Evolutionary conservation across 2,797 vertebrate species (phyloP), one percentile per base, ranked within the genome.

Genomic region (Pterois miles): DNA sequence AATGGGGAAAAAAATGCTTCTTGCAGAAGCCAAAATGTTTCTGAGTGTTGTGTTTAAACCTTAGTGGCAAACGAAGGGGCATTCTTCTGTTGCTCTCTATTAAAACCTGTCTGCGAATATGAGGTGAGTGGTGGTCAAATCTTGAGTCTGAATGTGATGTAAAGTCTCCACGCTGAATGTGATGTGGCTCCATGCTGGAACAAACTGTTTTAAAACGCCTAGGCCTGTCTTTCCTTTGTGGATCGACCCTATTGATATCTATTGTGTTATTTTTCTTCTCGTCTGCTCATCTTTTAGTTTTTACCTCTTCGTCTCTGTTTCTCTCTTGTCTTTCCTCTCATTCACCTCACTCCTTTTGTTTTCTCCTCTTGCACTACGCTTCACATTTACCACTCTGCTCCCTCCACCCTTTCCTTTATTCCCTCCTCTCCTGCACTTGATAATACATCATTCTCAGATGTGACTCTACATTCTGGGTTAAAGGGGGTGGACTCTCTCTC

Each of bases 401-500:
- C 56, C n/a, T 65, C 80, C 68, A 3, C 65, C 65, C 63, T 50
- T 77, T 68, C 36, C 50, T 81, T 78, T 79, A 81, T 84, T 80
- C 65, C 78, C 65, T 75, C n/a, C 62, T 79, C 64, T 75, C 71
- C 65, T 75, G 58, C 73, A 65, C 82, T 84, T 83, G 57, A 81
- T 79, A 76, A 85, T 74, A 77, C 72, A 86, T 85, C 88, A 76
- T 76, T 87, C 80, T 92, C 63, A 79, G 65, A 83, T 89, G 66
- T 85, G 84, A 83, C 85, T 91, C 83, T 40, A 65, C 86, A 78
- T 74, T 91, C 78, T 79, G 70, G 83, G 74, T 77, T 78, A 50
- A 82, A 81, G 76, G 74, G 82, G 85, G 68, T 54, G 64, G 66
- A 65, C 50, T 43, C 7, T 33, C 7, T 7, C 7, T 7, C 7